phyloP scores from a whole-genome alignment of 2,797 vertebrate species.

The Prionace glauca region DNA sequence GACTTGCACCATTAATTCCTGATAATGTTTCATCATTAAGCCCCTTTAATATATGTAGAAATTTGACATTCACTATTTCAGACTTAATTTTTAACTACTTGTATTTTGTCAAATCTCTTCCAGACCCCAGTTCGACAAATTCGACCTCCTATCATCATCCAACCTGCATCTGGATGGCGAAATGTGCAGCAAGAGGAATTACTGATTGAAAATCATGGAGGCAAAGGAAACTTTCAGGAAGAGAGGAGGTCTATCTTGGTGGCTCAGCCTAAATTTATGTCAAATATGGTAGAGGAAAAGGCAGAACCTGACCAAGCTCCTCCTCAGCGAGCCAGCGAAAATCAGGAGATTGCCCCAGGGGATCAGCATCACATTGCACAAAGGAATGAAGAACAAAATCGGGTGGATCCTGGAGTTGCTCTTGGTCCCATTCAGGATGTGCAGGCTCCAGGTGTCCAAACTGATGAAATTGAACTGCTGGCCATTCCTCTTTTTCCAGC shows the following conservation, averaged over 20 bases:
- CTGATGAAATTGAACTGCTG: background rate
- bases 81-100: background rate
- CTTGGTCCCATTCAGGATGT: background rate
- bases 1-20: background rate
- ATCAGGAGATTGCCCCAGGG: constrained; percentile 42
- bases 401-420: background rate
- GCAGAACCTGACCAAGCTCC: constrained; percentile 44
- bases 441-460: background rate
- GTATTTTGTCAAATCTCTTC: background rate
- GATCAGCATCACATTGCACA: constrained; percentile 73
- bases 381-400: constrained; percentile 56
- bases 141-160: constrained; percentile 75
- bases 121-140: constrained; percentile 41
- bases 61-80: background rate
- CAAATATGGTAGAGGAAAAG: constrained; percentile 40
- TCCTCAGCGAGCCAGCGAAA: constrained; percentile 50
- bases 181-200: constrained; percentile 44
- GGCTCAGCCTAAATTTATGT: constrained; percentile 42
- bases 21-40: background rate
- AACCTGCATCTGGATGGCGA: constrained; percentile 83
- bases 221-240: constrained; percentile 45
- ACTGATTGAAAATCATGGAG: constrained; percentile 51
- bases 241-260: constrained; percentile 44
- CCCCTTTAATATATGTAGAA: background rate
- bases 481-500: background rate